phyloP scores from a whole-genome alignment of 1,140 invertebrate species.

The Aphis craccivora region DNA sequence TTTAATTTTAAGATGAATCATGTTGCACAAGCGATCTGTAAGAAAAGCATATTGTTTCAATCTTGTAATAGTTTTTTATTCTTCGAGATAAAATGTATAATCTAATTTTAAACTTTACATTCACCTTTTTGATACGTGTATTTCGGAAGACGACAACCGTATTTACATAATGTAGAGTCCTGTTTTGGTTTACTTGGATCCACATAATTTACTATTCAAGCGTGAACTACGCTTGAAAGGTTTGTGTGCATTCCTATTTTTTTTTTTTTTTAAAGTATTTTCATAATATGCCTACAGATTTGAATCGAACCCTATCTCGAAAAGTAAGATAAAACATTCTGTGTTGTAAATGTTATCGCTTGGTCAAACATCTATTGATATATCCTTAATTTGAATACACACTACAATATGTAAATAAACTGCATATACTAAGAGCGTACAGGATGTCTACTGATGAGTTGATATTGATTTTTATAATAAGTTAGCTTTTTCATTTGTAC shows the following conservation, averaged over 20 bases:
- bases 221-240: background rate
- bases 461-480: conserved; percentile 7
- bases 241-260: background rate
- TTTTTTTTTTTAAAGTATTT: conserved; percentile 9
- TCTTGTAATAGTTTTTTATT: background rate
- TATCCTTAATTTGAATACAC: conserved; percentile 21
- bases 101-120: background rate
- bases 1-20: background rate
- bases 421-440: background rate
- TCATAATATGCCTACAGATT: background rate
- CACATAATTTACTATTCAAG: background rate
- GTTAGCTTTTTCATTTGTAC: background rate
- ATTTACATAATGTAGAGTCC: background rate
- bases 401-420: background rate
- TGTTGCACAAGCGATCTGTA: background rate
- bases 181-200: background rate
- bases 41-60: background rate
- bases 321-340: background rate
- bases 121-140: background rate
- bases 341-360: background rate
- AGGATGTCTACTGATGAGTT: background rate
- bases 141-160: background rate
- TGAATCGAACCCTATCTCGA: too few species aligned
- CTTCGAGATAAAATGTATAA: background rate
- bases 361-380: conserved; percentile 3